phyloP scores from a whole-genome alignment of 2,113 vertebrate species.

The Bombycilla garrulus region DNA sequence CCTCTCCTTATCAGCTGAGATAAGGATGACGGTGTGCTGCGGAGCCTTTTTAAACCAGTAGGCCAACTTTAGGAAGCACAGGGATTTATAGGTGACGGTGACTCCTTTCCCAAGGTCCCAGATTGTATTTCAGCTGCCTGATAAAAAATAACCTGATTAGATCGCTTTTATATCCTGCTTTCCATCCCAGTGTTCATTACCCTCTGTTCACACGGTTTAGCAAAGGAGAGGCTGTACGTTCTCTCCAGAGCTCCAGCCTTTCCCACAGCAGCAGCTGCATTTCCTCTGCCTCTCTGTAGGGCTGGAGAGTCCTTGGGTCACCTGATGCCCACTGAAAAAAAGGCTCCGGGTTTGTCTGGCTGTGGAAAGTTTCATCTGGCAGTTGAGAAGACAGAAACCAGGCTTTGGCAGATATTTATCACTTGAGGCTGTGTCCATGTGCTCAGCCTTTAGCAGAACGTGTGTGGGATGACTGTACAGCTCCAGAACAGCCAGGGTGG shows the following conservation, averaged over 20 bases:
- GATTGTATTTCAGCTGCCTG: background rate
- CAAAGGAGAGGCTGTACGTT: accelerated
- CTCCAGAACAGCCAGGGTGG: background rate
- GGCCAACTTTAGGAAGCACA: background rate
- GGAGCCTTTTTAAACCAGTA: background rate
- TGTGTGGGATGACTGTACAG: background rate
- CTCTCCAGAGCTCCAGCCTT: background rate
- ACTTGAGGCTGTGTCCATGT: background rate
- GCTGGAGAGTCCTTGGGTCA: background rate
- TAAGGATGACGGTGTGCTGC: accelerated
- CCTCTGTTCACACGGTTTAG: accelerated
- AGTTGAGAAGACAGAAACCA: background rate
- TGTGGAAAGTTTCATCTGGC: background rate
- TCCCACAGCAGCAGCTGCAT: background rate
- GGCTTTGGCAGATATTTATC: background rate
- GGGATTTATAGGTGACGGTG: background rate
- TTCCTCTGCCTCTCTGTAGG: background rate
- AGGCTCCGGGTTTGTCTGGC: background rate
- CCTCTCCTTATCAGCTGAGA: background rate
- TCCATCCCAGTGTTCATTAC: accelerated
- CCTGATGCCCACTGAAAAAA: background rate
- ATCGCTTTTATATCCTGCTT: accelerated
- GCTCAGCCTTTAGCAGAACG: background rate
- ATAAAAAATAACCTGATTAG: background rate
- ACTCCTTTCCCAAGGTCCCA: background rate